A percentile compares a stretch with the other conserved stretches of the same genome.
Evolutionary conservation across 2,797 vertebrate species (phyloP).

Genomic region (Coregonus suidteri): DNA sequence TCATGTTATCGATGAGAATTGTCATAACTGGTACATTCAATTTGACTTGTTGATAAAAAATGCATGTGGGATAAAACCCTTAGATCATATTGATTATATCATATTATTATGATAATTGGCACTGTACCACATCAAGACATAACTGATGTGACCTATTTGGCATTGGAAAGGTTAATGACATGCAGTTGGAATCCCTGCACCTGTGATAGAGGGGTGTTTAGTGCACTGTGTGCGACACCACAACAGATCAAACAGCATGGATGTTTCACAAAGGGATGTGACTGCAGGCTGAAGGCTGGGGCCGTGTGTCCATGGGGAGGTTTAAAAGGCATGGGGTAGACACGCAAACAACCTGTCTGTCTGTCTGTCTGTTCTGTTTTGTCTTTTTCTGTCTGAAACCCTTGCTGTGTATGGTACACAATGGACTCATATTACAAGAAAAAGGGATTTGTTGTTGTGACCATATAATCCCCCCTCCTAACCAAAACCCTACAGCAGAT

Average conservation of each 20-base stretch:
- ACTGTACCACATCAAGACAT: too few species aligned
- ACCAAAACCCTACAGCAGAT: neutral
- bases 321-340: constrained; percentile 32
- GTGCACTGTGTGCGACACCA: neutral
- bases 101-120: too few species aligned
- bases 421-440: neutral
- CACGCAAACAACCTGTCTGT: neutral
- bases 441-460: neutral
- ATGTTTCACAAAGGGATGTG: neutral
- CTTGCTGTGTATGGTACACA: too few species aligned
- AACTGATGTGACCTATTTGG: too few species aligned
- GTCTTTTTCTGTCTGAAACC: neutral
- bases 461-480: neutral
- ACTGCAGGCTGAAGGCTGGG: neutral
- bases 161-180: too few species aligned
- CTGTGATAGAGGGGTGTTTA: constrained; percentile 10
- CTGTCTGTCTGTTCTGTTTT: neutral
- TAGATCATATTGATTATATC: too few species aligned
- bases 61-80: too few species aligned
- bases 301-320: neutral
- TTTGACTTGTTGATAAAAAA: too few species aligned
- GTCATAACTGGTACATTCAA: too few species aligned
- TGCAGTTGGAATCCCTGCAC: neutral
- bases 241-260: constrained; percentile 4
- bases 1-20: too few species aligned